Evolutionary conservation across 1,140 invertebrate species (phyloP), one percentile per base, ranked within the genome.

Genomic region (Oscheius sp.): DNA sequence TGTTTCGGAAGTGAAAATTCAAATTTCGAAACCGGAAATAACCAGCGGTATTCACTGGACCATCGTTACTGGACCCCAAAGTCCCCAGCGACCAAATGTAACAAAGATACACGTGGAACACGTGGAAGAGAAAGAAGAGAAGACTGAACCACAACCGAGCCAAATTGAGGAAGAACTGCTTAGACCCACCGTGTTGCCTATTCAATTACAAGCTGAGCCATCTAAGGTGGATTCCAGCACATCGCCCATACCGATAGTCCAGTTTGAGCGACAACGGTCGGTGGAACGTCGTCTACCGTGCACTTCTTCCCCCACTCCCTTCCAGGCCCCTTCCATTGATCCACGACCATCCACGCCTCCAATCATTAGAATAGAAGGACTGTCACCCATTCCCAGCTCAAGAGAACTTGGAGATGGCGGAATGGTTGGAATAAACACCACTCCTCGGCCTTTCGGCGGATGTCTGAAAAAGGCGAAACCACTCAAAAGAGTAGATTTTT

Each of bases 401-500:
- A 20, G 42, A 31, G 29, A 23, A 23, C 35, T 67, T 1, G 28
- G 20, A 32, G 49, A 46, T 20, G 36, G 45, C 29, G 63, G 59
- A n/a, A 45, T 45, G 28, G 66, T 31, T 35, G 49, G 49, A n/a
- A 23, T 69, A 7, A 61, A 31, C 20, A 20, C 31, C 3, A n/a
- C 67, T 29, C 28, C 61, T 20, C 18, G 31, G 35, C 34, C 64
- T n/a, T 52, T 4, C 18, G 34, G 38, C 15, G 34, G 28, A 15
- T 49, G 2, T 45, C 32, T 35, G 3, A 61, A 64, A 35, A 55
- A 49, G 15, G n/a, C 62, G 0, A 71, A 71, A n/a, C 68, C 52
- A 2, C 58, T 71, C n/a, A 71, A 65, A 18, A 71, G 64, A 46
- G 72, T 74, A n/a, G 66, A 74, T 38, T 67, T 74, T 31, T 68